Evolutionary conservation across 2,888 invertebrate species (phyloP), one percentile per base, ranked within the genome.

Genomic region (Lucinisca nassula): DNA sequence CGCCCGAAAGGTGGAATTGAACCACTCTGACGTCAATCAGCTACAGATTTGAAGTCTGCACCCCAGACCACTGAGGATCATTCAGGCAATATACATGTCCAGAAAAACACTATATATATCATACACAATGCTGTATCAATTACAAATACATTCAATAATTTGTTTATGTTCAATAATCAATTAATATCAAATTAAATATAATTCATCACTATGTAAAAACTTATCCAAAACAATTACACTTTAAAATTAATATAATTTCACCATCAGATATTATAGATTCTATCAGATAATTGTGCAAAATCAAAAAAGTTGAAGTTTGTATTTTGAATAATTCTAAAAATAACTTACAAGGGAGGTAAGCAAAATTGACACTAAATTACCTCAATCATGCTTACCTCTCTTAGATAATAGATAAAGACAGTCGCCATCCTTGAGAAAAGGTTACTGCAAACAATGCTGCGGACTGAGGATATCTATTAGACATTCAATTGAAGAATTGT

Each of bases 11-110:
- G 98, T 98, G 98, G 98, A 98, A 98, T 98, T 97, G 98, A 98
- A 98, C 98, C 98, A 98, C 98, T 98, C 97, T 97, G 98, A 97
- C 97, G 97, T 96, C 97, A 97, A 97, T 97, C 98, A 97, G 97
- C 98, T 97, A 97, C 98, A 97, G 98, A 97, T 98, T 98, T 98
- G 98, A 98, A 98, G 98, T 97, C 98, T 97, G 97, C 97, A 98
- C 98, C 97, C 97, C 97, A 97, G 97, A 98, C 98, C 98, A 97
- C 97, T 97, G 97, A 97, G 97, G 98, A 93, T 98, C 98, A 97
- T 97, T 97, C 97, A 97, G 97, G 97, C 97, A 96, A 17, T 70
- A 14, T 4, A 4, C 14, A 58, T 12, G 8, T 58, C 2, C 6
- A 27, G 1, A 24, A 10, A 8, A n/a, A 17, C 27, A 27, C 24